A percentile compares a stretch with the other conserved stretches of the same genome.
These are phyloP conservation scores for Rhagoletis zephyria DNA, from an alignment of 1,140 invertebrate genomes.

Conservation along the genomic window DNA sequence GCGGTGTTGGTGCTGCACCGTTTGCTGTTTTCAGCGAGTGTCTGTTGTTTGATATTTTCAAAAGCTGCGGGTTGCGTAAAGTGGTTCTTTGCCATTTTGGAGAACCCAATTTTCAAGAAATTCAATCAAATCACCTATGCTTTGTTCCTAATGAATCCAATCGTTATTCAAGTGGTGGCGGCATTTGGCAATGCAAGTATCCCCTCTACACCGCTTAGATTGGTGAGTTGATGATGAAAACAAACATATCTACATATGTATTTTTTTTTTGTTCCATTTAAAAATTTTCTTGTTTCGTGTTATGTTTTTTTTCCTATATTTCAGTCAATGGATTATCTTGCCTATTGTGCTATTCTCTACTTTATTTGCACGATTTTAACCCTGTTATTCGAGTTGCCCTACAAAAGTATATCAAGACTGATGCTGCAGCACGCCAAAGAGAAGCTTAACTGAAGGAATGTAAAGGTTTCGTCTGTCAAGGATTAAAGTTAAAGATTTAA, in stretches of 20 bases:
- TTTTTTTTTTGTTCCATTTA: too few species aligned
- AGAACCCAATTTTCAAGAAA: slow-evolving; percentile 53
- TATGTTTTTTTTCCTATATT: not conserved
- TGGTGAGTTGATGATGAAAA: not conserved
- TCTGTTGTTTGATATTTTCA: slow-evolving; percentile 55
- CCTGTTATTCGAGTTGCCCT: slow-evolving; percentile 58
- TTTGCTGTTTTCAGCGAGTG: slow-evolving; percentile 44
- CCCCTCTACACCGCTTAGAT: too few species aligned
- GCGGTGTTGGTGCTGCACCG: not conserved
- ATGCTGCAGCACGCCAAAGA: not conserved
- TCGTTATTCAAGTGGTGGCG: not conserved
- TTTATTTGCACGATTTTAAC: slow-evolving; percentile 55
- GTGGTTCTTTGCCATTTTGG: slow-evolving; percentile 54
- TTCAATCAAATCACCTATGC: slow-evolving; percentile 58
- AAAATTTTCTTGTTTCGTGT: too few species aligned
- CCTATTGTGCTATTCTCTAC: slow-evolving; percentile 53
- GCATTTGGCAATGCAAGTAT: not conserved
- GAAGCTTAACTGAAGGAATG: too few species aligned
- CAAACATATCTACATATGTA: too few species aligned
- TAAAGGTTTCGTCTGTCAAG: too few species aligned
- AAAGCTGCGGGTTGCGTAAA: slow-evolving; percentile 54
- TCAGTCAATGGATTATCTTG: slow-evolving; percentile 17
- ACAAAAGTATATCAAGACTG: slow-evolving; percentile 55
- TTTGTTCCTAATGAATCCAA: slow-evolving; percentile 57
- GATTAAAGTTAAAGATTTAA: too few species aligned